Base-by-base conservation (phyloP, 92 coral and sea anemone genomes). In the Palythoa grandiflora region DNA sequence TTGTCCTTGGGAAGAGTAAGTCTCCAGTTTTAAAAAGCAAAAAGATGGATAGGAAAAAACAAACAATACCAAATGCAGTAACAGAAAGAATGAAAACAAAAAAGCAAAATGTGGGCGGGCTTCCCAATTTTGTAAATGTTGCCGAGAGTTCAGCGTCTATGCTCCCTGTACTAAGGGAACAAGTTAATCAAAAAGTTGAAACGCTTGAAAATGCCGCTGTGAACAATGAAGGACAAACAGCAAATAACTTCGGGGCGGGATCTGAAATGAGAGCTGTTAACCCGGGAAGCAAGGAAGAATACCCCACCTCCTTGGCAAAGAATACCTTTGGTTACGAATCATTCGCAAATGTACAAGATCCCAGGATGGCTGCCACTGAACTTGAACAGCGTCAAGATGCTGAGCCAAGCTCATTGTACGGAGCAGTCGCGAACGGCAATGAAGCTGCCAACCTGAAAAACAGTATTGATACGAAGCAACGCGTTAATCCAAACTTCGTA, bases 141-240 rank as follows among this genome's bases (percentile, higher is more conserved):
- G 66, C 63, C 60, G 86, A 66, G 21, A 81, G 86, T 36, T 75
- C 86, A 35, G 86, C 86, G 11, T 55, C 83, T 9, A 53, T 52
- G 21, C 68, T 77, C 13, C 68, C 83, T 20, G 9, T 14, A 28
- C 28, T 28, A 52, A 59, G 68, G 13, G 9, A 16, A 0, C 83
- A 77, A 59, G 50, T 54, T 21, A 54, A 14, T 20, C 68, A 68
- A 11, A 75, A 75, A 75, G 80, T 75, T 75, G 61, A 20, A 75
- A 54, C 38, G 68, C 28, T 77, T 16, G 50, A 54, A 17, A 77
- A 15, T 15, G 19, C 28, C 9, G 44, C 10, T 11, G 47, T 8
- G 36, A 10, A 13, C 38, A 28, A 35, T 12, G 68, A 14, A 47
- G 83, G 16, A 3, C 68, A 77, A 7, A 14, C 68, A 38, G 44